A percentile compares a stretch with the other conserved stretches of the same genome.
phyloP scores from a whole-genome alignment of 2,888 invertebrate species.

The Eupithecia inturbata region DNA sequence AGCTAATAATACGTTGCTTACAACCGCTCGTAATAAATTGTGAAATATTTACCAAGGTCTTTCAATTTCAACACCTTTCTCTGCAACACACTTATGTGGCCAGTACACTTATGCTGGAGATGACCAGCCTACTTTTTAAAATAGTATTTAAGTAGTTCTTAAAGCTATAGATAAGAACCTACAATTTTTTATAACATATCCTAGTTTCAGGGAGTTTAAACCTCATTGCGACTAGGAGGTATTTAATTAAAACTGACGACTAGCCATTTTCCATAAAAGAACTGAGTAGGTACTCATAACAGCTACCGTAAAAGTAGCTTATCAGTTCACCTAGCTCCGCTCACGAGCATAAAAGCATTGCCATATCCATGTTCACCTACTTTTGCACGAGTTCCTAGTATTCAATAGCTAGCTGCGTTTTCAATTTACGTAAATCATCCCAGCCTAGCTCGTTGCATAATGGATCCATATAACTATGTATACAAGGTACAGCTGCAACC shows the following conservation, averaged over 20 bases:
- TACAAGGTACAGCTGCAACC: not conserved
- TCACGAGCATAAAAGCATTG: not conserved
- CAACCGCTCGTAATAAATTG: no score
- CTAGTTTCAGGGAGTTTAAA: no score
- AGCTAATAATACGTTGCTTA: no score
- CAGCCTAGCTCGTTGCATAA: constrained; percentile 30
- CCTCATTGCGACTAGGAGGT: no score
- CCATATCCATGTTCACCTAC: constrained; percentile 9
- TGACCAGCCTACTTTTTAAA: no score
- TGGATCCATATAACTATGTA: constrained; percentile 11
- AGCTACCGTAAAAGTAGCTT: not conserved
- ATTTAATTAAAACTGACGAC: not conserved
- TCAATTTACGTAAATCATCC: constrained; percentile 35
- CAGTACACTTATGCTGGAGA: no score
- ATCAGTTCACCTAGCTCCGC: not conserved
- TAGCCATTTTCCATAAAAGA: not conserved
- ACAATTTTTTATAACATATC: no score
- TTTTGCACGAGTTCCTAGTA: constrained; percentile 8
- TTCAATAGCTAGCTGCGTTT: constrained; percentile 18
- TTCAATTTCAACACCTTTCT: no score
- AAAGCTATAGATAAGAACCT: no score
- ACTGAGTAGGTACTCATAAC: not conserved
- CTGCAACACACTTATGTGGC: no score
- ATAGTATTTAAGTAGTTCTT: no score
- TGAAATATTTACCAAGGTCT: no score